A percentile compares a stretch with the other conserved stretches of the same genome.
phyloP scores from a whole-genome alignment of 2,888 invertebrate genomes.

The Zonitis immaculata region DNA sequence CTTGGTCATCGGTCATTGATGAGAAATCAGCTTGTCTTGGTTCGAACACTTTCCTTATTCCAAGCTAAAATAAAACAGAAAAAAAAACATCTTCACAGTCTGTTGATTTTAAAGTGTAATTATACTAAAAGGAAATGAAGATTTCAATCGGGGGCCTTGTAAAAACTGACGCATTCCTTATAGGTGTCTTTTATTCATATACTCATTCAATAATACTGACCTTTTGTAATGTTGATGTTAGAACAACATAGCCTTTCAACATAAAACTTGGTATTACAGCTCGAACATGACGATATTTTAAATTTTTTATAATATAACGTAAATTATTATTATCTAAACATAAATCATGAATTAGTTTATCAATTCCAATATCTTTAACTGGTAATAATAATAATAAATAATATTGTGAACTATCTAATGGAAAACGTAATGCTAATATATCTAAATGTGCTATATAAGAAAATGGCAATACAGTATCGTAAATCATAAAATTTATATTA shows the following conservation, averaged over 20 bases:
- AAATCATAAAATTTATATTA: conserved; percentile 65
- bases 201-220: no score
- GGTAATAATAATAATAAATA: conserved; percentile 72
- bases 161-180: background rate
- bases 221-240: conserved; percentile 78
- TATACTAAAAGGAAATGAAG: background rate
- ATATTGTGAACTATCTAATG: conserved; percentile 74
- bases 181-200: no score
- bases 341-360: conserved; percentile 61
- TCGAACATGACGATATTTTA: conserved; percentile 67
- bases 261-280: conserved; percentile 77
- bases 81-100: background rate
- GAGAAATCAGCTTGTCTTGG: conserved; percentile 73
- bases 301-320: conserved; percentile 61
- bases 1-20: conserved; percentile 71
- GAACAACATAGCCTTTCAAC: conserved; percentile 70
- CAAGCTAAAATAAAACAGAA: conserved; percentile 54
- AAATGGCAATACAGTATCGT: conserved; percentile 72
- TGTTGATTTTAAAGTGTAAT: background rate
- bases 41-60: conserved; percentile 74
- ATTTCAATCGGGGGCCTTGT: background rate
- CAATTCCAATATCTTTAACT: conserved; percentile 56
- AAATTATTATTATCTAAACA: conserved; percentile 56
- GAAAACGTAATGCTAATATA: conserved; percentile 69
- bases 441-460: conserved; percentile 68